These are phyloP conservation scores for Empis livida DNA, from an alignment of 2,888 invertebrate genomes.

Conservation along the genomic window DNA sequence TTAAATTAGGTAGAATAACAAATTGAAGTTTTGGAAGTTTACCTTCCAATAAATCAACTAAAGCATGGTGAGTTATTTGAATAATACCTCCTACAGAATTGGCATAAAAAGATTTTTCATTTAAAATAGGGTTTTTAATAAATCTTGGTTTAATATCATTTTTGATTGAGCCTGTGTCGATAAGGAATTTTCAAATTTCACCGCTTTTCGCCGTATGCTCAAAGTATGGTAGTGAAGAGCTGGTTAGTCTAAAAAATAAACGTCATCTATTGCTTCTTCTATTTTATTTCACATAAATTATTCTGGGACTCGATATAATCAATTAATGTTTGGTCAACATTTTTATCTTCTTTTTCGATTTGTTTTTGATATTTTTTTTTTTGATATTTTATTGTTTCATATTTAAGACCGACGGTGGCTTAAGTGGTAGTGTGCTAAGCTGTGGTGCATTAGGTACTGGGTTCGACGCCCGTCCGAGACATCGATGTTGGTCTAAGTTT, in stretches of 20 bases:
- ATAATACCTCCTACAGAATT: neutral
- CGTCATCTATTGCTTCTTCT: constrained; percentile 1
- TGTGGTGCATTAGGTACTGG: no score
- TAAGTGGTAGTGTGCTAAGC: no score
- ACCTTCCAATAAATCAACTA: neutral
- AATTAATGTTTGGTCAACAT: neutral
- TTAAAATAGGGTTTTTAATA: constrained; percentile 3
- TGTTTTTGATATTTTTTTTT: neutral
- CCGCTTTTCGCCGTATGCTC: constrained; percentile 4
- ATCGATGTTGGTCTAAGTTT: no score
- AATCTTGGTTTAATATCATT: constrained; percentile 4
- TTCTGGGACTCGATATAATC: neutral
- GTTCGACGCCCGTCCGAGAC: no score
- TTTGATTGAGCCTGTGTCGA: constrained; percentile 7
- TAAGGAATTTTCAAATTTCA: constrained; percentile 6
- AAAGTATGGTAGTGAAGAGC: constrained; percentile 8
- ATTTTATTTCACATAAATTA: no score
- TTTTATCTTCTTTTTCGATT: neutral
- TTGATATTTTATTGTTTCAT: no score
- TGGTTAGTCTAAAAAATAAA: constrained; percentile 8
- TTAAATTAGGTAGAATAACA: constrained; percentile 4
- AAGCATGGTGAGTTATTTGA: neutral
- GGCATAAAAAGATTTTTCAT: neutral
- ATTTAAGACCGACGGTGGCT: no score
- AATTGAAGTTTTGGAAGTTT: constrained; percentile 5